Evolutionary conservation across 23 tunicate species (phyloP).

Genomic region (Ascidia mentula): DNA sequence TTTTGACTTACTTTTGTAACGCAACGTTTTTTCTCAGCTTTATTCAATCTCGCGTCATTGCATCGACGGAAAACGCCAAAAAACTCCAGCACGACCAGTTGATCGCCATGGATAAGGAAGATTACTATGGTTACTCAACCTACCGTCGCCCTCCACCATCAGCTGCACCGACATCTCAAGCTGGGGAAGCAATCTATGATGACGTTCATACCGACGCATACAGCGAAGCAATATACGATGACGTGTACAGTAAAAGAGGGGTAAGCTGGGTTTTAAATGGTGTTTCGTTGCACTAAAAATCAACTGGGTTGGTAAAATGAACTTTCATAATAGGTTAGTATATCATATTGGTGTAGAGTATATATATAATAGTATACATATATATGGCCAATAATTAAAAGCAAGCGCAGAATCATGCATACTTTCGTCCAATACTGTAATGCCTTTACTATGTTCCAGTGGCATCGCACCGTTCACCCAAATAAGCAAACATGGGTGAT

Average conservation of each 20-base stretch:
- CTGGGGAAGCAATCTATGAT: not conserved
- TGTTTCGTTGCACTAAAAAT: too few relatives aligned
- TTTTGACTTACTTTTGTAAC: not conserved
- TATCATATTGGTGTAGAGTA: too few relatives aligned
- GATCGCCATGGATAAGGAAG: not conserved
- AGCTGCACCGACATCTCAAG: not conserved
- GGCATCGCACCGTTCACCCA: too few relatives aligned
- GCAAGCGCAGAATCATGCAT: too few relatives aligned
- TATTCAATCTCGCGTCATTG: slow-evolving; percentile 46
- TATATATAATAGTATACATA: too few relatives aligned
- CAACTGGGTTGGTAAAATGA: too few relatives aligned
- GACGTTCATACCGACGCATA: not conserved
- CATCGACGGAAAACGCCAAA: slow-evolving; percentile 22
- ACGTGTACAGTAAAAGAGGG: not conserved
- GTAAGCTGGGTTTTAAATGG: too few relatives aligned
- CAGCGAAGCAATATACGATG: slow-evolving; percentile 4
- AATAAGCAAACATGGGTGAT: too few relatives aligned
- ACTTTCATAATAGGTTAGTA: too few relatives aligned
- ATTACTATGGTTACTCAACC: not conserved
- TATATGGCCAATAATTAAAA: too few relatives aligned
- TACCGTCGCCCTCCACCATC: slow-evolving; percentile 20
- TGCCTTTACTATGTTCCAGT: too few relatives aligned
- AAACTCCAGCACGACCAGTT: not conserved
- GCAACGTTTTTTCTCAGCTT: slow-evolving; percentile 50
- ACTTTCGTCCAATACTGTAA: too few relatives aligned